Percentiles rank a stretch among this genome's conserved stretches.
These are phyloP conservation scores for Serrognathus titanus DNA, from an alignment of 2,888 invertebrate genomes.

Conservation along the genomic window DNA sequence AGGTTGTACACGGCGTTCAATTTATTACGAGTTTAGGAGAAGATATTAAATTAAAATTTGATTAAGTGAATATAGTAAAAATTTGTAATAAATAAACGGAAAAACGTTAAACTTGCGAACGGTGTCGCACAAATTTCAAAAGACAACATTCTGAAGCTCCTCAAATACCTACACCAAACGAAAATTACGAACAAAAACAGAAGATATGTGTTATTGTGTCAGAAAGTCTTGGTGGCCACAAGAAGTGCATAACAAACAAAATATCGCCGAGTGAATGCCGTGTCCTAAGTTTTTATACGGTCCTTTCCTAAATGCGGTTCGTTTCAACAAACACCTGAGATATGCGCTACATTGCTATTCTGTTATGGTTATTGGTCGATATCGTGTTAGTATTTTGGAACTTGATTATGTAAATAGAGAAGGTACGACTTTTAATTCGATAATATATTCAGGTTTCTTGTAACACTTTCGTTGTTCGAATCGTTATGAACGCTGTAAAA, in stretches of 20 bases:
- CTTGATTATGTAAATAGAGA: no score
- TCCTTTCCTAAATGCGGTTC: not conserved
- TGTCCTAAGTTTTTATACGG: not conserved
- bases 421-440: no score
- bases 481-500: no score
- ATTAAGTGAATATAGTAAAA: not conserved
- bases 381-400: not conserved
- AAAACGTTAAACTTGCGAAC: slow-evolving; percentile 9
- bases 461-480: no score
- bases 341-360: slow-evolving; percentile 20
- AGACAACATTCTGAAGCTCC: slow-evolving; percentile 36
- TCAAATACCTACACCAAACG: slow-evolving; percentile 32
- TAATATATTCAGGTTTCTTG: no score
- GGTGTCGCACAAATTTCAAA: slow-evolving; percentile 36
- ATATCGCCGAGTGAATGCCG: slow-evolving; percentile 10
- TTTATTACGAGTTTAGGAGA: no score
- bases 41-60: no score
- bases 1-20: not conserved
- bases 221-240: slow-evolving; percentile 33
- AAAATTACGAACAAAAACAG: slow-evolving; percentile 28
- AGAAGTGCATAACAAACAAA: slow-evolving; percentile 40
- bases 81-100: not conserved
- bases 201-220: slow-evolving; percentile 40
- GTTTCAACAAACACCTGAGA: slow-evolving; percentile 18
- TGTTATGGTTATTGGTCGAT: not conserved